Evolutionary conservation across 2,888 invertebrate species (phyloP).

Genomic region (Epinotia bilunana): DNA sequence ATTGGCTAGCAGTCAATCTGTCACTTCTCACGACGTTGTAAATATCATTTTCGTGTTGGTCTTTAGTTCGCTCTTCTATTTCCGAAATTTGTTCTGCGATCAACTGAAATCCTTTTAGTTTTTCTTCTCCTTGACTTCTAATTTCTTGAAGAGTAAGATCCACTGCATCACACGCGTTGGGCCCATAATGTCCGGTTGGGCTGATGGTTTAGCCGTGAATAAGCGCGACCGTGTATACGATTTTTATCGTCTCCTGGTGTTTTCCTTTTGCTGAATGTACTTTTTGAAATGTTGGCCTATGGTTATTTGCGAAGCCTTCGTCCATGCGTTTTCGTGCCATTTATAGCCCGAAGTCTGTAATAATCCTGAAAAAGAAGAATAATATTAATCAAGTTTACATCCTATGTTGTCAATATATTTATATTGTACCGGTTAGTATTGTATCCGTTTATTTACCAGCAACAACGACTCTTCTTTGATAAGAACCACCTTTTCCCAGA

Average conservation of each 20-base stretch:
- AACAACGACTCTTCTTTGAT: constrained; percentile 4
- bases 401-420: background rate
- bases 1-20: constrained; percentile 5
- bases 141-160: background rate
- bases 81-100: background rate
- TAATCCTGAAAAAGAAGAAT: background rate
- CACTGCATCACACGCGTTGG: background rate
- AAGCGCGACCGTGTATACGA: background rate
- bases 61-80: background rate
- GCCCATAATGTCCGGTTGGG: background rate
- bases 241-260: background rate
- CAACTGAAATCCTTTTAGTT: background rate
- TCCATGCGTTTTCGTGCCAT: background rate
- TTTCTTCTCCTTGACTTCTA: background rate
- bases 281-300: background rate
- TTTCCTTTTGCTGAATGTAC: background rate
- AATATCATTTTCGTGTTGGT: background rate
- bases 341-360: background rate
- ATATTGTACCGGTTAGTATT: background rate
- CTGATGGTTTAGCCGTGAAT: background rate
- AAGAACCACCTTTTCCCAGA: constrained; percentile 6
- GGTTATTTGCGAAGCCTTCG: background rate
- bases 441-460: background rate
- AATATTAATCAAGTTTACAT: background rate
- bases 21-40: background rate